Percentiles rank a stretch among this genome's conserved stretches.
These are phyloP conservation scores for Calonectris borealis DNA, from an alignment of 2,113 vertebrate genomes.

Conservation along the genomic window DNA sequence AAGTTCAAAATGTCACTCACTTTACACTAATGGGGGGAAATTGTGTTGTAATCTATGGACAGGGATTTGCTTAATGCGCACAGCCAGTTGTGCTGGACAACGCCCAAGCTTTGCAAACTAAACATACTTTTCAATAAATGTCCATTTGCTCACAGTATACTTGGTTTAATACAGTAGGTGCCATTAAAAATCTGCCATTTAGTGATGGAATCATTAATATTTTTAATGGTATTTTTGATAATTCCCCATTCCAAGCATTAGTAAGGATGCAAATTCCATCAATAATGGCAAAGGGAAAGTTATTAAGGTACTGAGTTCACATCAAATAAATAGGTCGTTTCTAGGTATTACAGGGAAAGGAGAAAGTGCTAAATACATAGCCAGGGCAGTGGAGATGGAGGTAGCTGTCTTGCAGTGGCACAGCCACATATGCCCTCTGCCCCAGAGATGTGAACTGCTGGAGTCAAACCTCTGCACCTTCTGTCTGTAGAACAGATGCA, in stretches of 20 bases:
- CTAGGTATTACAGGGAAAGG: neutral
- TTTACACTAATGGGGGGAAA: constrained; percentile 36
- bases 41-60: neutral
- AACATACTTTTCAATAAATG: neutral
- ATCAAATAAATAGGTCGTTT: neutral
- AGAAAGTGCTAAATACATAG: neutral
- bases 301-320: neutral
- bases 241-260: neutral
- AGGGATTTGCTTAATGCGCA: neutral
- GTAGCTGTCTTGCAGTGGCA: neutral
- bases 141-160: neutral
- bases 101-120: neutral
- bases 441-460: neutral
- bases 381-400: neutral
- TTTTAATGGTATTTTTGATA: neutral
- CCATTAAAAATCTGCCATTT: neutral
- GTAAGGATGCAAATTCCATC: neutral
- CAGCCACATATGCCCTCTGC: neutral
- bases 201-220: neutral
- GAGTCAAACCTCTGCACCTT: neutral
- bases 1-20: constrained; percentile 21
- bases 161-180: neutral
- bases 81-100: neutral
- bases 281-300: neutral
- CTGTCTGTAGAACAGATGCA: neutral